Evolutionary conservation across 2,888 invertebrate species (phyloP).

Genomic region (Sinohyriopsis cumingii): DNA sequence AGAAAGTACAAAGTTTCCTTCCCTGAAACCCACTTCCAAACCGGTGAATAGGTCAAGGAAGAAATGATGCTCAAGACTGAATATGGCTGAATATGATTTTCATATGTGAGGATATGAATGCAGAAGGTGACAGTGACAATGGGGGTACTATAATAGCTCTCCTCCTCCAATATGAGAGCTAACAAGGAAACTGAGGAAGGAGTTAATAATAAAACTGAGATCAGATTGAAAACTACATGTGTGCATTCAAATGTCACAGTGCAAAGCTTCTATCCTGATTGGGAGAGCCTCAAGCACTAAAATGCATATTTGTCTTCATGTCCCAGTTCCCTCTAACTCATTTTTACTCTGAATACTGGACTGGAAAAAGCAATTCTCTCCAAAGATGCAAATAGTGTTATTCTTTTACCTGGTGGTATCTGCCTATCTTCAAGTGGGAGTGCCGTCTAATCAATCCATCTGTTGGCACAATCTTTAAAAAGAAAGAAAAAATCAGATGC

Average conservation of each 20-base stretch:
- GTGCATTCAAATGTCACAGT: slow-evolving; percentile 11
- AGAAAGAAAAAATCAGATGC: slow-evolving; percentile 7
- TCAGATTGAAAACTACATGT: slow-evolving; percentile 37
- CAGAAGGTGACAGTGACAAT: too few species aligned
- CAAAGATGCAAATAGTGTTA: not conserved
- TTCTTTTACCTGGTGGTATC: slow-evolving; percentile 89
- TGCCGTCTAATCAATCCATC: slow-evolving; percentile 98
- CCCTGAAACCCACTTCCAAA: too few species aligned
- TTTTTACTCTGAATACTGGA: too few species aligned
- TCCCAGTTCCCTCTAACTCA: not conserved
- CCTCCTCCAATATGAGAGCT: too few species aligned
- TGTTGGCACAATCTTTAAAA: slow-evolving; percentile 85
- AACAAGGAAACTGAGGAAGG: too few species aligned
- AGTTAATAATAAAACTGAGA: too few species aligned
- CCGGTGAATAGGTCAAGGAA: too few species aligned
- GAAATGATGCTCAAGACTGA: too few species aligned
- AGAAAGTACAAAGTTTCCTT: too few species aligned
- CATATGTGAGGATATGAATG: too few species aligned
- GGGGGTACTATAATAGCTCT: too few species aligned
- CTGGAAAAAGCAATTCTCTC: not conserved
- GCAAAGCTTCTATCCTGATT: slow-evolving; percentile 25
- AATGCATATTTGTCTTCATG: slow-evolving; percentile 13
- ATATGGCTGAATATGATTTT: too few species aligned
- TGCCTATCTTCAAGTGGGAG: slow-evolving; percentile 96
- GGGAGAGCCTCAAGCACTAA: slow-evolving; percentile 26